These are phyloP conservation scores for Trachelipus rathkii DNA, from an alignment of 1,140 invertebrate genomes.

Conservation along the genomic window DNA sequence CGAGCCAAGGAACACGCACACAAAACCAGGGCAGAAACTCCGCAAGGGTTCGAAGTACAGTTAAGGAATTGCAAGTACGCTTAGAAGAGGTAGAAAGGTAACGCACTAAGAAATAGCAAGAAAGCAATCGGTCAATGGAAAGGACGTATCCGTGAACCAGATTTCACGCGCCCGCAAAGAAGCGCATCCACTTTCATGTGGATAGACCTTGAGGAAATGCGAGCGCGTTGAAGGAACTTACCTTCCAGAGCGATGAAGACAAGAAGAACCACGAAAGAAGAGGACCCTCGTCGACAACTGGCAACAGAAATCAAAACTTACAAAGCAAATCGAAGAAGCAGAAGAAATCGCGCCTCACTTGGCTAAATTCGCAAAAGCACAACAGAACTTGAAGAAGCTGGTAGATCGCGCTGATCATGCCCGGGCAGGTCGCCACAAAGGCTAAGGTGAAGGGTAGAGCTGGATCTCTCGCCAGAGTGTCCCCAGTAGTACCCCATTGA, in stretches of 20 bases:
- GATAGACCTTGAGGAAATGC: constrained; percentile 90
- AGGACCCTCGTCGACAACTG: constrained; percentile 97
- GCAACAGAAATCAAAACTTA: constrained; percentile 81
- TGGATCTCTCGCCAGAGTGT: constrained; percentile 22
- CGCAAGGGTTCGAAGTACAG: constrained; percentile 95
- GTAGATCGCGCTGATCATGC: constrained; percentile 96
- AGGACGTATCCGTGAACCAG: constrained; percentile 89
- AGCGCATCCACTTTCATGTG: no score
- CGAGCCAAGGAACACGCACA: constrained; percentile 97
- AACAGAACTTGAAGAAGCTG: constrained; percentile 76
- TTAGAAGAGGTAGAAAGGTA: constrained; percentile 60
- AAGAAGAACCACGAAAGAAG: constrained; percentile 96
- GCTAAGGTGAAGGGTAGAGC: constrained; percentile 89
- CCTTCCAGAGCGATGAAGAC: constrained; percentile 81
- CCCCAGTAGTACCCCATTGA: constrained; percentile 12
- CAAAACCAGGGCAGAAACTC: constrained; percentile 95
- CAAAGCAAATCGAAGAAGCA: constrained; percentile 63
- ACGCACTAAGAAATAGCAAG: constrained; percentile 96
- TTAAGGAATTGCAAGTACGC: constrained; percentile 89
- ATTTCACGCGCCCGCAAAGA: no score
- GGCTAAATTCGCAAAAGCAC: constrained; percentile 59
- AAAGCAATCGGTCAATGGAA: constrained; percentile 94
- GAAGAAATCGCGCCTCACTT: constrained; percentile 63
- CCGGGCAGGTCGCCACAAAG: constrained; percentile 94
- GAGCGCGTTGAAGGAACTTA: constrained; percentile 89